Base-by-base conservation (phyloP, 2,888 invertebrate genomes). In the Agrochola litura region DNA sequence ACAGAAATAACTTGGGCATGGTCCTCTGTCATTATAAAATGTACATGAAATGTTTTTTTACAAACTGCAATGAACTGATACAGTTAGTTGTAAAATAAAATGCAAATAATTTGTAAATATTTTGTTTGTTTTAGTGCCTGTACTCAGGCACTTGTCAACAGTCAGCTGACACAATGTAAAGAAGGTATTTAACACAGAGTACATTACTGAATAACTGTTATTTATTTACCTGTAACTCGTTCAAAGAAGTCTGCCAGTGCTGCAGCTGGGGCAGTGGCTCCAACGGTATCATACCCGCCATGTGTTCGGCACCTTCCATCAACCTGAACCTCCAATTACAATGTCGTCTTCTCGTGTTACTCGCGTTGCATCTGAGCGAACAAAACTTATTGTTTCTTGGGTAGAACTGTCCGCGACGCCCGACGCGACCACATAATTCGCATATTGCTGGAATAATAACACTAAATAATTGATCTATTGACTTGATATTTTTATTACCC, bases 231-330 rank as follows among this genome's bases (percentile, higher is more conserved):
- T 96, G 95, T 72, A 95, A 89, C 80, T 96, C 95, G 89, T 92
- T 94, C 58, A 95, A 90, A 49, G 94, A 90, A 41, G 94, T 93
- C 77, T 95, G 95, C 97, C 97, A 97, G 74, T 96, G 95, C 83
- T 96, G 95, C 77, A 97, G 89, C 85, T 97, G 96, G 3, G 97
- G 97, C 88, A 97, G 85, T 0, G 97, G 97, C 89, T 97, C 96
- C 80, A 97, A 83, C 14, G 97, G 97, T 79, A 97, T 96, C 90
- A 96, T 90, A 9, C 96, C 97, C 73, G 93, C 96, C 95, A 97
- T 95, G 87, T 96, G 96, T 84, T 96, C 96, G 25, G 96, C 92
- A 60, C 95, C 94, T 88, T 96, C 97, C 96, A 96, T 96, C 67
- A 96, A 91, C 88, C 92, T 95, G 80, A 96, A 97, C 83, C 92